These are phyloP conservation scores for Pantala flavescens DNA, from an alignment of 1,140 invertebrate species.

Conservation along the genomic window DNA sequence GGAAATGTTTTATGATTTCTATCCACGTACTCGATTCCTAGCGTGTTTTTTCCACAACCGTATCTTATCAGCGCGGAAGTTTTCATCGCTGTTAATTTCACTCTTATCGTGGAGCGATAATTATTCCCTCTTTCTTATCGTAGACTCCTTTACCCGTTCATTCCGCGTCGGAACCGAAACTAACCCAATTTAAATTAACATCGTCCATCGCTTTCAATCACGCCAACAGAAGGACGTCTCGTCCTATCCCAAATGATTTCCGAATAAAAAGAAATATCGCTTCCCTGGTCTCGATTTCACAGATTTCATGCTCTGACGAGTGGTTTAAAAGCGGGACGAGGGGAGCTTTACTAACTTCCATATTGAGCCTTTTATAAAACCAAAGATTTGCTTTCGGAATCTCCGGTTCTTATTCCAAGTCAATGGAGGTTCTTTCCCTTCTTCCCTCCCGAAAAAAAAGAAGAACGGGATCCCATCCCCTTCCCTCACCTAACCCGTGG, in stretches of 20 bases:
- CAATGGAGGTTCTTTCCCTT: not conserved
- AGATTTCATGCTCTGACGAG: not conserved
- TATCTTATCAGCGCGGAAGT: too few relatives aligned
- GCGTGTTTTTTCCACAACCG: too few relatives aligned
- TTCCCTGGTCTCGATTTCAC: not conserved
- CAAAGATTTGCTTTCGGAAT: not conserved
- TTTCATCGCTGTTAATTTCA: not conserved
- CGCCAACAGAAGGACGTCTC: not conserved
- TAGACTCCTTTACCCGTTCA: not conserved
- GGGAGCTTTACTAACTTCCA: not conserved
- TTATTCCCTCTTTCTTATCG: not conserved
- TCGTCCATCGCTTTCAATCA: not conserved
- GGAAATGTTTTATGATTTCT: too few relatives aligned
- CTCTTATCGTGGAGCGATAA: not conserved
- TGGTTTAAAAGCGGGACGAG: not conserved
- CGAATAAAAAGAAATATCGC: too few relatives aligned
- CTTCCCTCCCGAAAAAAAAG: not conserved
- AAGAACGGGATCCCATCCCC: not conserved
- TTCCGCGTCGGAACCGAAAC: not conserved
- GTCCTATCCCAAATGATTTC: too few relatives aligned
- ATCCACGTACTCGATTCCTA: too few relatives aligned
- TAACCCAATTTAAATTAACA: constrained; percentile 8
- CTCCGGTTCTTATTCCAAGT: constrained; percentile 3
- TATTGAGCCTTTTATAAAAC: not conserved
- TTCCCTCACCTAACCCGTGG: not conserved